A percentile compares a stretch with the other conserved stretches of the same genome.
phyloP scores from a whole-genome alignment of 2,113 vertebrate species.

The Channa argus region DNA sequence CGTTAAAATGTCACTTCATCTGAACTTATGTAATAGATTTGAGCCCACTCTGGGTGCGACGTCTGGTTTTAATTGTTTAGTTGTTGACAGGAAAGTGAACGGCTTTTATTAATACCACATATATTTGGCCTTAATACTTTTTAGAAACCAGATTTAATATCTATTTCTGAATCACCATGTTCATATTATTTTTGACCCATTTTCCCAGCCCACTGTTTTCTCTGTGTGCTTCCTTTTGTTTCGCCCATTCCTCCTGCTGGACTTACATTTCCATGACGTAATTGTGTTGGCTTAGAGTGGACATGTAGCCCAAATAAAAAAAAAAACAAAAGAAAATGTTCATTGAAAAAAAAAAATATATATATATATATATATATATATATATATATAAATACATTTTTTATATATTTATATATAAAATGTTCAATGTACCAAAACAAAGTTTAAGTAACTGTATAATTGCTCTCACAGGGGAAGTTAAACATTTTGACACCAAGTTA shows the following conservation, averaged over 20 bases:
- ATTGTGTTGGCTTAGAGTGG: slow-evolving; percentile 73
- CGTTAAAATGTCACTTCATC: not conserved
- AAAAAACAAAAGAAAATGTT: not conserved
- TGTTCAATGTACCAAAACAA: not conserved
- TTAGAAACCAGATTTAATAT: no score
- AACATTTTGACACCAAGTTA: not conserved
- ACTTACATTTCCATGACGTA: slow-evolving; percentile 85
- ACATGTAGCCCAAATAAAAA: slow-evolving; percentile 43
- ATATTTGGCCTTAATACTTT: no score
- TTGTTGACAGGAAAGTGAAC: not conserved
- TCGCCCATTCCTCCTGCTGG: slow-evolving; percentile 71
- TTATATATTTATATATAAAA: no score
- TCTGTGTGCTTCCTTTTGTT: slow-evolving; percentile 74
- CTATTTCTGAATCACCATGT: not conserved
- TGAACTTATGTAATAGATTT: not conserved
- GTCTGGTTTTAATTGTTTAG: slow-evolving; percentile 14
- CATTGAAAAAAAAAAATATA: no score
- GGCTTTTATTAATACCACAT: not conserved
- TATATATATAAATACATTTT: no score
- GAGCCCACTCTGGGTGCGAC: not conserved
- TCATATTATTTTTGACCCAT: not conserved
- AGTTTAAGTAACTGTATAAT: not conserved
- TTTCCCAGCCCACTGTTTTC: not conserved
- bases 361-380: no score
- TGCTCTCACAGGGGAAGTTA: not conserved